phyloP scores from a whole-genome alignment of 2,113 vertebrate genomes.

The Myrmecobius fasciatus region DNA sequence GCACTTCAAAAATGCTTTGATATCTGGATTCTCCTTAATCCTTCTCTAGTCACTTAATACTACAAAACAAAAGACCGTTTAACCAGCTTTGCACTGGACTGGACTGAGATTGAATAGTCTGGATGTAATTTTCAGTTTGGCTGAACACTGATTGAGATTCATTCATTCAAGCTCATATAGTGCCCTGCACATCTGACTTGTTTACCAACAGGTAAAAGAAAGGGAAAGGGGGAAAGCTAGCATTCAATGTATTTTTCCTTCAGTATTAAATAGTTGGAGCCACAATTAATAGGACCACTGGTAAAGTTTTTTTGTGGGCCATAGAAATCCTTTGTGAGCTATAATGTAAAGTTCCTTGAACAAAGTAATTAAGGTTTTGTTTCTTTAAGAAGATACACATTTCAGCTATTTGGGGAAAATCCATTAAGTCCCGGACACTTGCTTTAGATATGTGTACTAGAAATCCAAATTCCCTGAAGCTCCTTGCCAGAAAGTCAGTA shows the following conservation, averaged over 20 bases:
- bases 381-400: conserved; percentile 48
- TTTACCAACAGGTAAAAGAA: conserved; percentile 35
- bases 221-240: neutral
- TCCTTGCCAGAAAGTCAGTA: conserved; percentile 34
- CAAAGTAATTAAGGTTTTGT: conserved; percentile 34
- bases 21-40: conserved; percentile 42
- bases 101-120: conserved; percentile 48
- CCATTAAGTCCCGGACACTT: conserved; percentile 22
- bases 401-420: conserved; percentile 23
- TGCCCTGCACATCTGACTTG: conserved; percentile 31
- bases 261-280: conserved; percentile 25
- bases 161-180: conserved; percentile 25
- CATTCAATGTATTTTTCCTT: conserved; percentile 5
- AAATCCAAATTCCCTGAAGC: conserved; percentile 40
- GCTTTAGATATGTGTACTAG: neutral
- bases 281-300: conserved; percentile 51
- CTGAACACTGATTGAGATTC: conserved; percentile 32
- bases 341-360: conserved; percentile 27
- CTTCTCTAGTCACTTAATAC: conserved; percentile 26
- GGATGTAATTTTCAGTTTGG: conserved; percentile 59
- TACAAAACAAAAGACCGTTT: conserved; percentile 47
- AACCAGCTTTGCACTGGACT: conserved; percentile 50
- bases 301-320: conserved; percentile 24
- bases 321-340: conserved; percentile 26
- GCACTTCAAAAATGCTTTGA: conserved; percentile 41